Percentiles rank a stretch among this genome's conserved stretches.
These are phyloP conservation scores for Sebastolobus alascanus DNA, from an alignment of 2,797 vertebrate genomes.

Conservation along the genomic window DNA sequence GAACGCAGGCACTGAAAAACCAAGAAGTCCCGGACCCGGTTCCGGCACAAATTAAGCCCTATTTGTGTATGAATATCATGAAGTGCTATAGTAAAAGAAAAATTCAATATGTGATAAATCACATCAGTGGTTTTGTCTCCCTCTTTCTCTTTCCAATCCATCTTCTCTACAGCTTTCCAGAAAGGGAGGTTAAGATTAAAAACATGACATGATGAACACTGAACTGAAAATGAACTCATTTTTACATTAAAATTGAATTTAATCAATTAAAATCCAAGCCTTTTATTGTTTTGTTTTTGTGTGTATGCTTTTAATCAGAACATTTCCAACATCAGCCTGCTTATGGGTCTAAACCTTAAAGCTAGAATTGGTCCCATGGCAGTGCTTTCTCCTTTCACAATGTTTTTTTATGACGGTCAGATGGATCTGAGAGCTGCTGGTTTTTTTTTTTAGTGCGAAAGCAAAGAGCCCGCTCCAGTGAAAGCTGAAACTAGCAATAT, in stretches of 20 bases:
- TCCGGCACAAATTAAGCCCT: background rate
- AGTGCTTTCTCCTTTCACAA: conserved; percentile 44
- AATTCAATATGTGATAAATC: conserved; percentile 55
- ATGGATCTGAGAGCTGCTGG: conserved; percentile 48
- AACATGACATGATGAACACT: conserved; percentile 27
- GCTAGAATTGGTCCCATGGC: conserved; percentile 61
- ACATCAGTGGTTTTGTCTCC: conserved; percentile 16
- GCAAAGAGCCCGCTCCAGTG: conserved; percentile 60
- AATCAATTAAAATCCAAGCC: conserved; percentile 27
- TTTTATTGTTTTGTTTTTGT: conserved; percentile 46
- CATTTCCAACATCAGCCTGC: conserved; percentile 44
- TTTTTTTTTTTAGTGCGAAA: conserved; percentile 40
- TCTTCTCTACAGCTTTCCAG: background rate
- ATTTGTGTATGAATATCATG: conserved; percentile 41
- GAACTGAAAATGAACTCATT: conserved; percentile 17
- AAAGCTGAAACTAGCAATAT: conserved; percentile 68
- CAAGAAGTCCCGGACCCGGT: background rate
- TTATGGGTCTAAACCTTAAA: conserved; percentile 49
- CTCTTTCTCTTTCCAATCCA: conserved; percentile 9
- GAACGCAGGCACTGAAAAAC: background rate
- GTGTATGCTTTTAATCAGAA: conserved; percentile 53
- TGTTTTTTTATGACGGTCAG: conserved; percentile 61
- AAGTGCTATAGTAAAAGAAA: conserved; percentile 30
- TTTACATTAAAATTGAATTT: conserved; percentile 21
- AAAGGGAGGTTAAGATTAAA: conserved; percentile 40